A percentile compares a stretch with the other conserved stretches of the same genome.
These are phyloP conservation scores for Morpho deidamia DNA, from an alignment of 2,888 invertebrate genomes.

Conservation along the genomic window DNA sequence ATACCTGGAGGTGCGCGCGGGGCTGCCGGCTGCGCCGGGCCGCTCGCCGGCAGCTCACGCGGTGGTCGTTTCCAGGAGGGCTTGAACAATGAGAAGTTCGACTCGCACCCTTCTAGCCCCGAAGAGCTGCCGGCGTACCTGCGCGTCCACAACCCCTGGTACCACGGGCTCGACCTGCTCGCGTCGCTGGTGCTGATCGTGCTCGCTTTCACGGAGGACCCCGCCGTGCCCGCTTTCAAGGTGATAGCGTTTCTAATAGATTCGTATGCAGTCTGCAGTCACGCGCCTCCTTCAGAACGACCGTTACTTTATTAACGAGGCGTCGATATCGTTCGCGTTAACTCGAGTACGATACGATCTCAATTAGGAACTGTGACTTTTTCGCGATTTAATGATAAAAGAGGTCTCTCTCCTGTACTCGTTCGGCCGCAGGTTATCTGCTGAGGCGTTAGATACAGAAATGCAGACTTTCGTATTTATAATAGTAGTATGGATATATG, in stretches of 20 bases:
- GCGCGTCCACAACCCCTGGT: constrained; percentile 92
- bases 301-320: too few relatives aligned
- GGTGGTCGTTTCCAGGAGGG: constrained; percentile 82
- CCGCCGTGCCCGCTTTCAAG: constrained; percentile 85
- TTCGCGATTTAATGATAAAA: too few relatives aligned
- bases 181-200: constrained; percentile 86
- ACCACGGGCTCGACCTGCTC: constrained; percentile 87
- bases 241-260: constrained; percentile 42
- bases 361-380: too few relatives aligned
- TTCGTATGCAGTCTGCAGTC: not conserved
- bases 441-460: too few relatives aligned
- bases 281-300: too few relatives aligned
- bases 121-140: constrained; percentile 91
- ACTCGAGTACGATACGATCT: too few relatives aligned
- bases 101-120: constrained; percentile 90
- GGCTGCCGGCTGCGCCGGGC: not conserved
- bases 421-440: too few relatives aligned
- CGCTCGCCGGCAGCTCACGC: not conserved
- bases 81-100: constrained; percentile 93
- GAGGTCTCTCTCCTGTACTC: too few relatives aligned
- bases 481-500: too few relatives aligned
- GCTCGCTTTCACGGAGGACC: constrained; percentile 89
- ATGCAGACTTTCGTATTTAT: too few relatives aligned
- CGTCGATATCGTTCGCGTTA: too few relatives aligned
- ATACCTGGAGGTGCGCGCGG: constrained; percentile 83